phyloP scores from a whole-genome alignment of 2,797 vertebrate genomes.

The Acanthiza pusilla region DNA sequence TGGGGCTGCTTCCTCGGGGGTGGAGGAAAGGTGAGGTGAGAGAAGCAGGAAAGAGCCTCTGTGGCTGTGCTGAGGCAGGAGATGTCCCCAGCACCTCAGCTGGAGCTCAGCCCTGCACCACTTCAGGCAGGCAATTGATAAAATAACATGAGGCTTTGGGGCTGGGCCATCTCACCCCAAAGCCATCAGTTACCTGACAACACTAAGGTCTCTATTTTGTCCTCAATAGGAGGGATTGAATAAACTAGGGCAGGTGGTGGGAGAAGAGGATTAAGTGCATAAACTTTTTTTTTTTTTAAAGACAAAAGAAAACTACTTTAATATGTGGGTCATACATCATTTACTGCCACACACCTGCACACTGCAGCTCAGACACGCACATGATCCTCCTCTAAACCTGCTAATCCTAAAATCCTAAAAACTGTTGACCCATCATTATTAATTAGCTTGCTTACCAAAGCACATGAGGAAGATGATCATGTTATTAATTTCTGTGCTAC shows the following conservation, averaged over 20 bases:
- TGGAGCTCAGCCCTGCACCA: background rate
- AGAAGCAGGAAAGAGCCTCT: background rate
- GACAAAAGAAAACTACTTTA: background rate
- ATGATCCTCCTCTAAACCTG: conserved; percentile 11
- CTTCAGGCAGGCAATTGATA: background rate
- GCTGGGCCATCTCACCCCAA: background rate
- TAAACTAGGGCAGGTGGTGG: background rate
- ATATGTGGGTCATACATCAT: background rate
- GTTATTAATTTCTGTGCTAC: background rate
- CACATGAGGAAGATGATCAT: background rate
- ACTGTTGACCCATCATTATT: background rate
- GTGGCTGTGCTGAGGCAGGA: background rate
- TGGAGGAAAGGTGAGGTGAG: background rate
- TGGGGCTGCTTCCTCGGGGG: background rate
- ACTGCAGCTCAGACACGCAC: background rate
- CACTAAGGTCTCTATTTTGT: background rate
- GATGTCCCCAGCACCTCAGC: background rate
- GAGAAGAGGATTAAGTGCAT: background rate
- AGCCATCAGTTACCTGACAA: background rate
- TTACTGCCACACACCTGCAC: background rate
- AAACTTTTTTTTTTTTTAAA: background rate
- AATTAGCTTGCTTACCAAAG: conserved; percentile 8
- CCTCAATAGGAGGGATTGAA: background rate
- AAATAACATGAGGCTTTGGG: background rate
- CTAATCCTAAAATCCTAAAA: conserved; percentile 47